Base-by-base conservation (phyloP, 2,113 vertebrate genomes). In the Festucalex cinctus region DNA sequence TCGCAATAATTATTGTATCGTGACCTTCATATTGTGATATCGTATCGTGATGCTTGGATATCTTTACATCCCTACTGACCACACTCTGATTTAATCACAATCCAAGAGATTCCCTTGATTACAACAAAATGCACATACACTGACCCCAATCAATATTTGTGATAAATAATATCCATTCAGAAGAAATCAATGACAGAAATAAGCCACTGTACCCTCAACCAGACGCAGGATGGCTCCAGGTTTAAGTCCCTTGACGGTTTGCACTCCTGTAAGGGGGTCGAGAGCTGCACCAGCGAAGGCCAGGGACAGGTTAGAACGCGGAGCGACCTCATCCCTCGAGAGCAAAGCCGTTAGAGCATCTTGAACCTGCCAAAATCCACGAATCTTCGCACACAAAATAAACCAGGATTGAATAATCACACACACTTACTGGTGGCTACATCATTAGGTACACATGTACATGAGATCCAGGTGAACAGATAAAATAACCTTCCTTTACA, bases 321-420 rank as follows among this genome's bases (percentile, higher is more conserved):
- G 91, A 32, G 75, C 78, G 63, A 92, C 90, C 73, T 93, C 92
- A 36, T 91, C 85, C 69, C 69, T 85, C 0, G 76, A 86, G 65
- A 92, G 81, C 41, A 92, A 51, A 20, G 71, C 71, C 78, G 90
- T 68, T 13, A 92, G 19, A 26, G 81, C 71, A 22, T 92, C 89
- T 77, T 93, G 91, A 77, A 92, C 91, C 32, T 86, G 88, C 91
- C 90, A 91, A 76, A 91, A 92, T 26, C 80, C 72, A 66, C 84
- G 78, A 3, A 91, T 86, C 92, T 93, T 71, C 19, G 74, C 5
- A 58, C 32, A 9, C 13, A 57, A 14, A 63, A 69, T n/a, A 49
- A 70, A 17, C 73, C 19, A 62, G 0, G 19, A 49, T 20, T n/a
- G 16, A 22, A 65, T 43, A 19, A 0, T 44, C 48, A 60, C 17